A percentile compares a stretch with the other conserved stretches of the same genome.
These are phyloP conservation scores for Listrodromus nycthemerus DNA, from an alignment of 2,888 invertebrate species.

Conservation along the genomic window DNA sequence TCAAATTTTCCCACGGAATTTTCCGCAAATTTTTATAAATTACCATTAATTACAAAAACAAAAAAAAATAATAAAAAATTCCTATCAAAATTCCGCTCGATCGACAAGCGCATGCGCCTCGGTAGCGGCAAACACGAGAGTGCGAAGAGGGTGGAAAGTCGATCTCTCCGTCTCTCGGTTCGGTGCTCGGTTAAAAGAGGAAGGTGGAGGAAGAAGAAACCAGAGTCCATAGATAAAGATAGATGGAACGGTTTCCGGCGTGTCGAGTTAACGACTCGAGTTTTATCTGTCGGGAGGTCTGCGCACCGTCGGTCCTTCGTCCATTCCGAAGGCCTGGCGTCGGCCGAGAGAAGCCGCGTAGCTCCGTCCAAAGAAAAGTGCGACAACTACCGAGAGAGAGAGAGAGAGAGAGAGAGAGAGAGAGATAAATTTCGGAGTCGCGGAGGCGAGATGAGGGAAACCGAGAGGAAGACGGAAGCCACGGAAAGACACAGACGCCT, in stretches of 20 bases:
- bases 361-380: slow-evolving; percentile 45
- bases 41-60: background rate
- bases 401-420: too few relatives aligned
- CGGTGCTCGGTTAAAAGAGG: background rate
- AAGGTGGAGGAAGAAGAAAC: slow-evolving; percentile 1
- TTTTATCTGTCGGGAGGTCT: slow-evolving; percentile 77
- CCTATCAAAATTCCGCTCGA: background rate
- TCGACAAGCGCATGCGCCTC: background rate
- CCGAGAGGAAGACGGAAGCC: slow-evolving; percentile 23
- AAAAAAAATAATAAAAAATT: background rate
- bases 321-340: slow-evolving; percentile 39
- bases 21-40: too few relatives aligned
- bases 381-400: slow-evolving; percentile 24
- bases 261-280: slow-evolving; percentile 82
- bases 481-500: slow-evolving; percentile 39
- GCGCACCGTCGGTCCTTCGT: slow-evolving; percentile 57
- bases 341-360: slow-evolving; percentile 30
- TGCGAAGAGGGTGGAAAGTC: background rate
- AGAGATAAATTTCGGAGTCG: slow-evolving; percentile 42
- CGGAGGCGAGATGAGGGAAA: slow-evolving; percentile 35
- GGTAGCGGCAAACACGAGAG: background rate
- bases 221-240: slow-evolving; percentile 79
- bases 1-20: too few relatives aligned
- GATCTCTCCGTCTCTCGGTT: background rate
- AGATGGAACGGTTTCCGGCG: slow-evolving; percentile 82